Base-by-base conservation (phyloP, 2,888 invertebrate genomes). In the Endomychus coccineus region DNA sequence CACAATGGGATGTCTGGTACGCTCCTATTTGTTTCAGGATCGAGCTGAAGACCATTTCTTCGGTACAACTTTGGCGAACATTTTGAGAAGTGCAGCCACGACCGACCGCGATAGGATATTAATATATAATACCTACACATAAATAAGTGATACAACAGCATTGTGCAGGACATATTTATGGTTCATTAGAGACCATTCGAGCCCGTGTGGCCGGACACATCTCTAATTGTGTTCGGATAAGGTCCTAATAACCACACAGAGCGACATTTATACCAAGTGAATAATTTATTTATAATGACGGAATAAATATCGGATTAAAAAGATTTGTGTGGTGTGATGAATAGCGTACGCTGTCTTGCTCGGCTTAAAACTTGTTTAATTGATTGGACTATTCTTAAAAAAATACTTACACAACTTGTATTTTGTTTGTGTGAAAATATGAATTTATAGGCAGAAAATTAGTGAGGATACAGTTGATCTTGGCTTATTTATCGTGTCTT, bases 221-320 rank as follows among this genome's bases (percentile, higher is more conserved):
- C 62, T 61, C 64, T 65, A 64, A 65, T 65, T 65, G 65, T 64
- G 58, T 55, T 62, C 62, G 64, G 61, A 64, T 63, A 62, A 62
- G 62, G 56, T 52, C 55, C 59, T 62, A 64, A 63, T 62, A 63
- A 57, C 58, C 56, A 55, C 60, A 56, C 54, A 58, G 52, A 54
- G 53, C 56, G 59, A 61, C 60, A 53, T 51, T 51, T 48, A 45
- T 39, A 48, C 36, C 47, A 51, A 50, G 56, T 63, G 62, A 64
- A 64, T 63, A 65, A 65, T 65, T 64, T 65, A 65, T 64, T 62
- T 62, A 64, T 65, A 64, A 65, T 64, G 61, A 62, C 56, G 60
- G 56, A 59, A 64, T 65, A 65, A 65, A 65, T 64, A 64, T 58
- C 58, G 62, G 65, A 65, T 65, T 65, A 64, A 61, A 56, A 59